Percentiles rank a stretch among this genome's conserved stretches.
These are phyloP conservation scores for Metalampra italica DNA, from an alignment of 2,888 invertebrate genomes.

Conservation along the genomic window DNA sequence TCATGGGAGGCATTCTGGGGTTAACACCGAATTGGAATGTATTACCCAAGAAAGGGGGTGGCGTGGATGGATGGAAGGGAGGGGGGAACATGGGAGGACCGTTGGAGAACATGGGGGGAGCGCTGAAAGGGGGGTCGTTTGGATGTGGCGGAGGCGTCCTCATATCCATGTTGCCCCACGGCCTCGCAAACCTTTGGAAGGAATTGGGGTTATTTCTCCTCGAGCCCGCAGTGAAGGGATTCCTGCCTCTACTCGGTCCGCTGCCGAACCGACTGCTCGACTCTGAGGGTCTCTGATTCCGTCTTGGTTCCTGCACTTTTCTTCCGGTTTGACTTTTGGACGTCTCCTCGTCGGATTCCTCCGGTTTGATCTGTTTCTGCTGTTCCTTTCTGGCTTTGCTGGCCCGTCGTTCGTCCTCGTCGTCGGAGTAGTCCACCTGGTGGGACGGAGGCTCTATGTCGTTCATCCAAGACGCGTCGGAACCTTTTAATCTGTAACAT, in stretches of 20 bases:
- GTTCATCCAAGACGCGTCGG: slow-evolving; percentile 93
- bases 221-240: slow-evolving; percentile 47
- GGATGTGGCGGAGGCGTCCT: slow-evolving; percentile 46
- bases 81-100: slow-evolving; percentile 41
- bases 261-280: slow-evolving; percentile 64
- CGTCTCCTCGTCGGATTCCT: slow-evolving; percentile 45
- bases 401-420: slow-evolving; percentile 86
- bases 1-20: slow-evolving; percentile 36
- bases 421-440: slow-evolving; percentile 90
- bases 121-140: slow-evolving; percentile 22
- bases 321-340: slow-evolving; percentile 37
- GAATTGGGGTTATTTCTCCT: slow-evolving; percentile 39
- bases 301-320: slow-evolving; percentile 36
- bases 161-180: slow-evolving; percentile 36
- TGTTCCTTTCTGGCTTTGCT: slow-evolving; percentile 53
- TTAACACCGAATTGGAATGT: slow-evolving; percentile 47
- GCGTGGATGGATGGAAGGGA: slow-evolving; percentile 26
- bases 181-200: slow-evolving; percentile 37
- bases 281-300: slow-evolving; percentile 65
- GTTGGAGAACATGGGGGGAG: slow-evolving; percentile 29
- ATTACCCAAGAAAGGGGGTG: slow-evolving; percentile 32
- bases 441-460: slow-evolving; percentile 90
- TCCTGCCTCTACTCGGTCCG: slow-evolving; percentile 54
- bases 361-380: slow-evolving; percentile 37
- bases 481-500: slow-evolving; percentile 84